A percentile compares a stretch with the other conserved stretches of the same genome.
These are phyloP conservation scores for Orius insidiosus DNA, from an alignment of 1,140 invertebrate genomes.

Conservation along the genomic window DNA sequence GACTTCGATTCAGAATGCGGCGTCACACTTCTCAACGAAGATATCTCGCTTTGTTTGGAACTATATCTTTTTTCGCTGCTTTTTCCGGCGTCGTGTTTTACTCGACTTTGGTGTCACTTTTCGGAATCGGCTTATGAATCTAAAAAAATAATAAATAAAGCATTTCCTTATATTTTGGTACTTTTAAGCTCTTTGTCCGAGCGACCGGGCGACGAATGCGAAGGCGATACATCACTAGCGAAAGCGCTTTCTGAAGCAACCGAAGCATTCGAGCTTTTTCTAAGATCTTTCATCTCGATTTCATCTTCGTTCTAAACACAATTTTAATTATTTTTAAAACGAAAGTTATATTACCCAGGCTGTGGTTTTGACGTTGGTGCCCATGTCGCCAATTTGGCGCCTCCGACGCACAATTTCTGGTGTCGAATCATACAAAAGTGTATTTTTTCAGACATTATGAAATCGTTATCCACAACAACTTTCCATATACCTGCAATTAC, in stretches of 20 bases:
- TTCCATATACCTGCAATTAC: no score
- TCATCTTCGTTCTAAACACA: constrained; percentile 4
- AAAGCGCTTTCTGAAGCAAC: neutral
- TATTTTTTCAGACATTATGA: constrained; percentile 8
- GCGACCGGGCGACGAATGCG: constrained; percentile 4
- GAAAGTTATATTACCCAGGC: constrained; percentile 8
- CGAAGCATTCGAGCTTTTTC: neutral
- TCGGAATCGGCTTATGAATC: constrained; percentile 1
- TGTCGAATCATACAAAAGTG: constrained; percentile 4
- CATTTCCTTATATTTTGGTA: neutral
- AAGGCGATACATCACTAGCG: constrained; percentile 3
- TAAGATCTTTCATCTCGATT: neutral
- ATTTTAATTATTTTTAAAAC: neutral
- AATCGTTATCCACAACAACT: neutral
- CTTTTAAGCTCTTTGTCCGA: constrained; percentile 7
- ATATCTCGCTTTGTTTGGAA: constrained; percentile 6
- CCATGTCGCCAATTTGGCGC: neutral
- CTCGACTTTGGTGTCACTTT: neutral
- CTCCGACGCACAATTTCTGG: neutral
- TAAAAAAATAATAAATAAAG: neutral
- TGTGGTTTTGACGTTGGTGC: neutral
- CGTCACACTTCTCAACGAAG: constrained; percentile 13
- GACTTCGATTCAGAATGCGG: constrained; percentile 20
- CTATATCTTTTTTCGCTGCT: neutral
- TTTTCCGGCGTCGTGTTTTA: neutral